phyloP scores from a whole-genome alignment of 2,113 vertebrate species.

The Geococcyx californianus region DNA sequence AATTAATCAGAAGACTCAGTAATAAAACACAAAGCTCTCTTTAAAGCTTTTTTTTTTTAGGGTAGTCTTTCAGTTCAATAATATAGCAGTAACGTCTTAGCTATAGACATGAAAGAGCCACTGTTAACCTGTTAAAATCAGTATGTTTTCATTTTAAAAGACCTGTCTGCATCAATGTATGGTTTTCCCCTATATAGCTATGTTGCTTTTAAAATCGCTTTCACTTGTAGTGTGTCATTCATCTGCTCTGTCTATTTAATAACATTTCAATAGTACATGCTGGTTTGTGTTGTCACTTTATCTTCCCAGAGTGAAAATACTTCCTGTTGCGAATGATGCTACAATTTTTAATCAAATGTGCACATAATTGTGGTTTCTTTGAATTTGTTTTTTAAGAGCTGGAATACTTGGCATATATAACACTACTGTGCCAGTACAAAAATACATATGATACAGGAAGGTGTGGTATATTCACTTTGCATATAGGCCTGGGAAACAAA shows the following conservation, averaged over 20 bases:
- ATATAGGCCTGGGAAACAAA: background rate
- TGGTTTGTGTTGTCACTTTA: background rate
- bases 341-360: background rate
- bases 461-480: background rate
- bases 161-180: background rate
- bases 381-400: background rate
- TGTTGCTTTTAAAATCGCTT: background rate
- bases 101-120: background rate
- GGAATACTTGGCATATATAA: background rate
- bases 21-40: background rate
- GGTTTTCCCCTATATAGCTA: background rate
- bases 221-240: background rate
- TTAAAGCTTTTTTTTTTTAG: background rate
- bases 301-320: background rate
- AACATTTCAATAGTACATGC: background rate
- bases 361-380: background rate
- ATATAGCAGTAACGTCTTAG: background rate
- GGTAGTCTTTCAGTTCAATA: background rate
- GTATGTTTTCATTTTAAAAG: background rate
- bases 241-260: background rate
- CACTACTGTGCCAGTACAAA: background rate
- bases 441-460: background rate
- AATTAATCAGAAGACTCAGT: background rate
- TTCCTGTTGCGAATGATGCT: background rate
- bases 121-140: background rate